Evolutionary conservation across 2,888 invertebrate genomes (phyloP).

Genomic region (Euzetes globulus): DNA sequence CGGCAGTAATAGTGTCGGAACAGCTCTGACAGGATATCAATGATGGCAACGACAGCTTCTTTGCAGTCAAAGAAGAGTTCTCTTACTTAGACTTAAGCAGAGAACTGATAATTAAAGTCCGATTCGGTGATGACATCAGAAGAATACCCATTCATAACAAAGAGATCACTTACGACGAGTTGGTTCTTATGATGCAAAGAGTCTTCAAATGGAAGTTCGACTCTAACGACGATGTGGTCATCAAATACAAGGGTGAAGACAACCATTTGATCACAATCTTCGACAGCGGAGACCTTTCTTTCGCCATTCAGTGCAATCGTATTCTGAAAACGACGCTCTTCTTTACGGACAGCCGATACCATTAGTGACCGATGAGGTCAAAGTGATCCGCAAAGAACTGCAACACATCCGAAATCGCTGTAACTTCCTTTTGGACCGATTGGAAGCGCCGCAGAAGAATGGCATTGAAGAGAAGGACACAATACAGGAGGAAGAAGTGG

Average conservation of each 20-base stretch:
- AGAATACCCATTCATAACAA: slow-evolving; percentile 64
- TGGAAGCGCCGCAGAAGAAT: slow-evolving; percentile 36
- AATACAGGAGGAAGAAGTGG: not conserved
- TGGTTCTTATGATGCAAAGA: slow-evolving; percentile 64
- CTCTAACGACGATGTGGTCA: slow-evolving; percentile 58
- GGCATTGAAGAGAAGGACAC: not conserved
- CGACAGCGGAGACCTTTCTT: slow-evolving; percentile 61
- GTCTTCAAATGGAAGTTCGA: slow-evolving; percentile 59
- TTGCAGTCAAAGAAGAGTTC: slow-evolving; percentile 40
- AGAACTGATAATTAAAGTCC: slow-evolving; percentile 49
- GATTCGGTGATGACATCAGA: slow-evolving; percentile 60
- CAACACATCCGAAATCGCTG: slow-evolving; percentile 56
- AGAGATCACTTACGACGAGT: slow-evolving; percentile 62
- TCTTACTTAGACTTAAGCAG: slow-evolving; percentile 45
- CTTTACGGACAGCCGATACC: slow-evolving; percentile 48
- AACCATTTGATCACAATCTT: slow-evolving; percentile 63
- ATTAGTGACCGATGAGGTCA: slow-evolving; percentile 49
- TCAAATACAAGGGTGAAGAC: slow-evolving; percentile 67
- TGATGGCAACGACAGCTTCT: slow-evolving; percentile 33
- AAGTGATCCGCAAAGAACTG: slow-evolving; percentile 52
- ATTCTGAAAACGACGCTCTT: slow-evolving; percentile 59
- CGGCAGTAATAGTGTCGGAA: no score
- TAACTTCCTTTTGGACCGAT: slow-evolving; percentile 53
- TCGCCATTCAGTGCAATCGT: slow-evolving; percentile 61
- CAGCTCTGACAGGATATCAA: not conserved